Evolutionary conservation across 1,140 invertebrate genomes (phyloP).

Genomic region (Halotydeus destructor): DNA sequence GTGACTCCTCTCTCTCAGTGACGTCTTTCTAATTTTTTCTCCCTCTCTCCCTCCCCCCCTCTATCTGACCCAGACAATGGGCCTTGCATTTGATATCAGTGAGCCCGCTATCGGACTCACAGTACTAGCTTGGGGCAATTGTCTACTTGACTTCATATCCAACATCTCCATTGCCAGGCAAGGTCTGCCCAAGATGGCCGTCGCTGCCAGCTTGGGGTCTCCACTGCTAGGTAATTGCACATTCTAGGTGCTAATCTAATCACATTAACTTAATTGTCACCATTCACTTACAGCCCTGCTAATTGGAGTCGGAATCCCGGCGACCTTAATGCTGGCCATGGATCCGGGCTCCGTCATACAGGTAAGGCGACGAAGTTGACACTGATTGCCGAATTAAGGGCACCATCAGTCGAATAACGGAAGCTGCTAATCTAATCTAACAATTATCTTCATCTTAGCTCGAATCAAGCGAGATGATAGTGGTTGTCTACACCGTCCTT

Average conservation of each 20-base stretch:
- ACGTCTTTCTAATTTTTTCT: conserved; percentile 1
- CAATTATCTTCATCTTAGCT: conserved; percentile 22
- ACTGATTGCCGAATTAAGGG: too few relatives aligned
- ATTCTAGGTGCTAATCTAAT: not conserved
- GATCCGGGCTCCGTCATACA: conserved; percentile 20
- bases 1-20: not conserved
- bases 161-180: conserved; percentile 38
- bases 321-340: conserved; percentile 27
- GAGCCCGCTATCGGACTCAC: conserved; percentile 43
- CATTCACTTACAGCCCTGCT: conserved; percentile 26
- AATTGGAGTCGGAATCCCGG: conserved; percentile 33
- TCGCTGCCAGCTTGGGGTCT: conserved; percentile 43
- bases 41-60: not conserved
- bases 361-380: conserved; percentile 2
- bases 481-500: conserved; percentile 25
- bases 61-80: conserved; percentile 28
- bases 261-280: conserved; percentile 9
- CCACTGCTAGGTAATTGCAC: conserved; percentile 35
- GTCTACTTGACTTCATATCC: conserved; percentile 40
- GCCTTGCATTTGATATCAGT: conserved; percentile 35
- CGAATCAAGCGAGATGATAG: conserved; percentile 22
- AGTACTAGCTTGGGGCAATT: conserved; percentile 46
- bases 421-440: conserved; percentile 2
- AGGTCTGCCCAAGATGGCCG: conserved; percentile 42
- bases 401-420: not conserved